Evolutionary conservation across 2,113 vertebrate species (phyloP), one percentile per base, ranked within the genome.

Genomic region (Anolis carolinensis): DNA sequence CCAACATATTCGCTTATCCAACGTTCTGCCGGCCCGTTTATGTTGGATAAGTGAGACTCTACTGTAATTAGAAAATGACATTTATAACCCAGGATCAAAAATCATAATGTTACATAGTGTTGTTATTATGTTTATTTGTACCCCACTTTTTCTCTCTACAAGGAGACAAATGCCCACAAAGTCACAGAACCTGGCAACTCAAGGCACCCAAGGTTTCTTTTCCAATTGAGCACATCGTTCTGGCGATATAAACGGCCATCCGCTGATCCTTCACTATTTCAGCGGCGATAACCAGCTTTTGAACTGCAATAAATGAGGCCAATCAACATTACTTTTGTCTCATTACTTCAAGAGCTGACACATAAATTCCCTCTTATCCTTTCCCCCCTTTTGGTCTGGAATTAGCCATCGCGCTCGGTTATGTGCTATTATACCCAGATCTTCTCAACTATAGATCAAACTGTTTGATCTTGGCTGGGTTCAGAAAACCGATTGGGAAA

Each of bases 331-430:
- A 91, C 93, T 94, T 94, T 93, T 94, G 84, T 95, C 92, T 93
- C 92, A 91, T 95, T 93, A 95, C 93, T 95, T 95, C 93, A 89
- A 96, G 95, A 95, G 92, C 93, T 92, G 93, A 91, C 90, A 95
- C 90, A 85, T 92, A 92, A 87, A 89, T 94, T 91, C 92, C 89
- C 92, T 93, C 91, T 90, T 90, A 91, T 92, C 89, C 89, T 90
- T 87, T 87, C 88, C 93, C 92, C 91, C 82, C 92, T 11, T 94
- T 88, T 94, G 94, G 92, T 92, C 90, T 93, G 90, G 93, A 92
- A 94, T 93, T 92, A 94, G 90, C 67, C 82, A 88, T 88, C 70
- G 91, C 71, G 50, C 86, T 93, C 86, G 67, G 83, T 73, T 2
- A 86, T 1, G 44, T 89, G 86, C 84, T 78, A 80, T 81, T 77